Percentiles rank a stretch among this genome's conserved stretches.
These are phyloP conservation scores for Danio aesculapii DNA, from an alignment of 2,797 vertebrate genomes.

Conservation along the genomic window DNA sequence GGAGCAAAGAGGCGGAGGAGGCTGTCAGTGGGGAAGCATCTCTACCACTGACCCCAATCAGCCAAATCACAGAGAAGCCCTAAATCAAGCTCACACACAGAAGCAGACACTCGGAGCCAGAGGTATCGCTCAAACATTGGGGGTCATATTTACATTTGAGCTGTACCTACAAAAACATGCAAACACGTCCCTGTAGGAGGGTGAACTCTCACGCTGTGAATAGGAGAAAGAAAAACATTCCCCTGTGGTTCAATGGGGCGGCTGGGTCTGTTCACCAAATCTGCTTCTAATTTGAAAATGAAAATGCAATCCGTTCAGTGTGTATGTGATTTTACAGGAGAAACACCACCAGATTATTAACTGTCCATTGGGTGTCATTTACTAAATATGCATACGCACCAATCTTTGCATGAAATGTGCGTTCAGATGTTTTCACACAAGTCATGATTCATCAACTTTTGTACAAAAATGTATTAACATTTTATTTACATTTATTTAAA, in stretches of 20 bases:
- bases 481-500: too few species aligned
- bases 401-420: too few species aligned
- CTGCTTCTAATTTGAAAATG: slow-evolving; percentile 51
- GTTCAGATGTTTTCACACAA: too few species aligned
- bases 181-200: slow-evolving; percentile 65
- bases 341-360: slow-evolving; percentile 27
- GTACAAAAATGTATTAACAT: too few species aligned
- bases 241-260: slow-evolving; percentile 47
- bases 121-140: slow-evolving; percentile 63
- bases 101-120: slow-evolving; percentile 62
- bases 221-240: slow-evolving; percentile 45
- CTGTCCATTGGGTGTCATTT: background rate
- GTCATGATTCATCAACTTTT: too few species aligned
- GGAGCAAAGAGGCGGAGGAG: slow-evolving; percentile 38
- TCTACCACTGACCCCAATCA: slow-evolving; percentile 56
- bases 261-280: slow-evolving; percentile 11
- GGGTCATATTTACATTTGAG: slow-evolving; percentile 66
- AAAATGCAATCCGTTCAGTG: slow-evolving; percentile 34
- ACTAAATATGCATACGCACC: too few species aligned
- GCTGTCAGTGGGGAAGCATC: slow-evolving; percentile 31
- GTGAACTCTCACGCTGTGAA: slow-evolving; percentile 59
- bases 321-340: slow-evolving; percentile 12
- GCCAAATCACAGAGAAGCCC: slow-evolving; percentile 58
- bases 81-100: slow-evolving; percentile 54
- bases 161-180: slow-evolving; percentile 73